Evolutionary conservation across 1,140 invertebrate genomes (phyloP).

Genomic region (Stegodyphus mimosarum): DNA sequence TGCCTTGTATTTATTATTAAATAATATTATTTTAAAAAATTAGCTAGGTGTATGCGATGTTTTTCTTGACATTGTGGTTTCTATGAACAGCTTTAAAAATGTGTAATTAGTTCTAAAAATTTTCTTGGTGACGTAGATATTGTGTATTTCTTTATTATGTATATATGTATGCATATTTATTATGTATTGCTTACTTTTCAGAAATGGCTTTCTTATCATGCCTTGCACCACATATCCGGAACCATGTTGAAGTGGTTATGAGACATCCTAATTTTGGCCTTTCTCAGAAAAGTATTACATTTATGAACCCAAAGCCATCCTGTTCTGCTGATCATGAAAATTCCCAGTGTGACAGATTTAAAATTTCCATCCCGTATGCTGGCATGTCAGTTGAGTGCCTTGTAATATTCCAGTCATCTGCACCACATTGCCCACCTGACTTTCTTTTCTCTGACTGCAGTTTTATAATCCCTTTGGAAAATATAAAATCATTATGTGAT

Average conservation of each 20-base stretch:
- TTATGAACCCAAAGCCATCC: constrained; percentile 28
- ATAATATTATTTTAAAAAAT: no score
- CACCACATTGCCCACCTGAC: constrained; percentile 27
- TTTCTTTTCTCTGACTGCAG: constrained; percentile 32
- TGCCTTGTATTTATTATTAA: no score
- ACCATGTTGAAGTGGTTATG: constrained; percentile 17
- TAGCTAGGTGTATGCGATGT: no score
- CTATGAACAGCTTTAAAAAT: no score
- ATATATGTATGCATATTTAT: no score
- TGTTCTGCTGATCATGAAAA: not conserved
- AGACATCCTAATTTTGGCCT: not conserved
- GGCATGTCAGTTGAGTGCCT: constrained; percentile 17
- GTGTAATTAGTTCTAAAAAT: no score
- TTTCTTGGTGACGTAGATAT: no score
- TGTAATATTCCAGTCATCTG: constrained; percentile 29
- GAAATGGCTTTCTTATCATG: no score
- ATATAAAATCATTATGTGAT: not conserved
- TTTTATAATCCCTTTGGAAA: constrained; percentile 26
- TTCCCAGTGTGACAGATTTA: constrained; percentile 28
- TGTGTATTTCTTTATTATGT: no score
- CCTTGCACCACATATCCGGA: constrained; percentile 18
- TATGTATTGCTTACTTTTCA: no score
- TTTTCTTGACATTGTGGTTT: no score
- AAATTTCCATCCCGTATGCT: constrained; percentile 26
- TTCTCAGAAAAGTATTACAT: constrained; percentile 6